Evolutionary conservation across 2,888 invertebrate genomes (phyloP), one percentile per base, ranked within the genome.

Genomic region (Dryomyza anilis): DNA sequence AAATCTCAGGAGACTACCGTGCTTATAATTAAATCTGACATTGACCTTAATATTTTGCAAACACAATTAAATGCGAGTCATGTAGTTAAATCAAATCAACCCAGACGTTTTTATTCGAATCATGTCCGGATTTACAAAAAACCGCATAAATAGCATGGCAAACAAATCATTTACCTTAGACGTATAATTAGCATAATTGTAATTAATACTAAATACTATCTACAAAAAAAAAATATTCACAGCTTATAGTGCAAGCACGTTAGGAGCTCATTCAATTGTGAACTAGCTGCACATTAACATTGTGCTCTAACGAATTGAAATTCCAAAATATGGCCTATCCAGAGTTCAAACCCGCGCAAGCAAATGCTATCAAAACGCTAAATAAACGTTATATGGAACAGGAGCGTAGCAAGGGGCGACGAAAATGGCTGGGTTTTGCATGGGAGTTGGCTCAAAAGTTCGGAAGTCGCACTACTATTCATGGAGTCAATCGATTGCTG

Each of bases 401-500:
- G 48, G 23, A 63, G 3, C n/a, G 29, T 1, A 62, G 57, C 30
- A 3, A 19, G 1, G 21, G 8, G 7, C 23, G 30, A 1, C 16
- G 59, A 30, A 23, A 14, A 60, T 5, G 63, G 63, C 25, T 21
- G 39, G 2, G 39, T 72, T 8, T 66, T 64, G 67, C 65, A 8
- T 72, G 74, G 72, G 69, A 72, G 30, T 63, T 81, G 65, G 73
- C 76, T 0, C 14, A 72, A 2, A 70, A 73, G 3, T 81, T 81
- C 58, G 78, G 75, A 6, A 74, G 71, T 3, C 73, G 79, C 2
- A 80, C 80, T 0, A 78, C 81, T 1, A 78, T 81, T 25, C 82
- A 81, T 63, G 81, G 80, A 0, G 62, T 81, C 53, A 78, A 76
- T 62, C 72, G 79, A 10, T 64, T 81, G 23, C 71, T 82, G 3